Base-by-base conservation (phyloP, 2,113 vertebrate species). In the Hippocampus comes region DNA sequence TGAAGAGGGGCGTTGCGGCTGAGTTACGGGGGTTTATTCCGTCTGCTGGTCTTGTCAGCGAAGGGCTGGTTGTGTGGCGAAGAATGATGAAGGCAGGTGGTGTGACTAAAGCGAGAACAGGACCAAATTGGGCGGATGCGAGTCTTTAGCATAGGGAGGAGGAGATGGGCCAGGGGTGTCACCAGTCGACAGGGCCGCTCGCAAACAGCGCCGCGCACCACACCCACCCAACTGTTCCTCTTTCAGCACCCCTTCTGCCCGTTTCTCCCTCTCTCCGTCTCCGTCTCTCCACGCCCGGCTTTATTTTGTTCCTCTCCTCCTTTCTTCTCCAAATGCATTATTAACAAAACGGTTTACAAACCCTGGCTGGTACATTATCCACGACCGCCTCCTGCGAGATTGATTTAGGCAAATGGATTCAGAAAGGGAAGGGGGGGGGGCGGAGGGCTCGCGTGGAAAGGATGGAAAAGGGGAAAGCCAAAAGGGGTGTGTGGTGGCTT, bases 311-410 rank as follows among this genome's bases (percentile, higher is more conserved):
- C 43, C 68, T 81, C 94, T 93, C 82, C 81, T 84, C 79, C 72
- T 82, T 84, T 88, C 81, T 88, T 93, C 94, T 94, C 92, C 93
- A 92, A 95, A 94, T 94, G 93, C 91, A 88, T 95, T 94, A 96
- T 97, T 98, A 95, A 97, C 95, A 95, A 95, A 95, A 97, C 95
- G 91, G 93, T 98, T 97, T 97, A 99, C 95, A 97, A 98, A 96
- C 94, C 89, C 85, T 85, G 89, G 88, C 90, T 92, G 91, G 90
- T 92, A 91, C 92, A 92, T 92, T 92, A 92, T 91, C 90, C 89
- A 86, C 88, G 81, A 86, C 90, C 89, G 89, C 90, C 91, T 91
- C 90, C 85, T 88, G 88, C 77, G 90, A 89, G 90, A 89, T 91
- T 90, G 90, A 92, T 92, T 92, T 92, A 92, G 65, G 90, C 91